phyloP scores from a whole-genome alignment of 2,113 vertebrate genomes.

The Daphoenositta chrysoptera region DNA sequence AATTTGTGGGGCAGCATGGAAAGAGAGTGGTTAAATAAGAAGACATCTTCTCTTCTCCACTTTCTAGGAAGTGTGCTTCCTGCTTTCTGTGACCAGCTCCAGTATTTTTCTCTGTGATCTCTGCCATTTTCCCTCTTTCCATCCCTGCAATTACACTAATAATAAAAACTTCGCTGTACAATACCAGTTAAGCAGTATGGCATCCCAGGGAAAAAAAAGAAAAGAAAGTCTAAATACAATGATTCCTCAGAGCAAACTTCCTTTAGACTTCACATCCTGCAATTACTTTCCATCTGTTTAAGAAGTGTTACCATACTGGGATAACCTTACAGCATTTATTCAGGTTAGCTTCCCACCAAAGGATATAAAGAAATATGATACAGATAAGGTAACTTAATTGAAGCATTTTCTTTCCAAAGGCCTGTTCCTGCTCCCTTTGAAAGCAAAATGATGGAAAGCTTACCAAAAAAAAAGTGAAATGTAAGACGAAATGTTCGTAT shows the following conservation, averaged over 20 bases:
- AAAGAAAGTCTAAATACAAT: not conserved
- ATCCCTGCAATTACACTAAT: not conserved
- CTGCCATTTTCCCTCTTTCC: not conserved
- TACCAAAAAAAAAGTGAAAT: not conserved
- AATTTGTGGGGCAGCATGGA: not conserved
- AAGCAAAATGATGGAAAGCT: not conserved
- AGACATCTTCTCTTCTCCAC: not conserved
- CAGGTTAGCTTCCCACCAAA: not conserved
- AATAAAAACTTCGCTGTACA: not conserved
- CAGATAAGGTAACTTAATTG: not conserved
- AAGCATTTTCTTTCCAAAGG: not conserved
- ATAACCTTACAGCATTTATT: not conserved
- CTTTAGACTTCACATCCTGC: not conserved
- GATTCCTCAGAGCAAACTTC: not conserved
- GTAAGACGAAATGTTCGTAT: not conserved
- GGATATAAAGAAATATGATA: not conserved
- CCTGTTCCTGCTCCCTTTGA: not conserved
- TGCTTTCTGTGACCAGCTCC: not conserved
- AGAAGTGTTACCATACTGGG: not conserved
- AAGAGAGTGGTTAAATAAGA: not conserved
- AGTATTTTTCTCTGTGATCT: not conserved
- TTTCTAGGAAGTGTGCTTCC: not conserved
- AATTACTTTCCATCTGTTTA: not conserved
- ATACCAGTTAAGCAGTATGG: not conserved
- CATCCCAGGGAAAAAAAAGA: fast-evolving